These are phyloP conservation scores for Tachina grossa DNA, from an alignment of 2,888 invertebrate genomes.

Conservation along the genomic window DNA sequence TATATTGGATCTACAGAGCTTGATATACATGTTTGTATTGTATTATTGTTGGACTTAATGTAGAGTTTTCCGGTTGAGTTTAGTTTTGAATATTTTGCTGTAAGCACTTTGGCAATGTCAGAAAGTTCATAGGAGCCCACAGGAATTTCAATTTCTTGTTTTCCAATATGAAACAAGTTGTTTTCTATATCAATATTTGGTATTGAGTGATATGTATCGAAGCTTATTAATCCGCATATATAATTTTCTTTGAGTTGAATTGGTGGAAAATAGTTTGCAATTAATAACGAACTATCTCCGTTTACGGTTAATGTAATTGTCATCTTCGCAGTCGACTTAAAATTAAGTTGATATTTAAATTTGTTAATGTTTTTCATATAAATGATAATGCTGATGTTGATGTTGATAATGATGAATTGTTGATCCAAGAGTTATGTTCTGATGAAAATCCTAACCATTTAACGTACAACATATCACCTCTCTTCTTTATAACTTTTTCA, in stretches of 20 bases:
- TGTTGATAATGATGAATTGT: constrained; percentile 46
- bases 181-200: constrained; percentile 60
- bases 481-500: constrained; percentile 75
- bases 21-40: constrained; percentile 38
- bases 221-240: constrained; percentile 63
- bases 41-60: constrained; percentile 33
- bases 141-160: constrained; percentile 38
- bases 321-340: constrained; percentile 27
- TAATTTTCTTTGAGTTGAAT: constrained; percentile 3
- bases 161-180: constrained; percentile 50
- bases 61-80: constrained; percentile 29
- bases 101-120: constrained; percentile 41
- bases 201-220: constrained; percentile 46
- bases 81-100: constrained; percentile 20
- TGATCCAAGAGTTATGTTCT: constrained; percentile 75
- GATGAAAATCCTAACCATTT: constrained; percentile 75
- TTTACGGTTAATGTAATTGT: constrained; percentile 50
- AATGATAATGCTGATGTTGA: neutral
- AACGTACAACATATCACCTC: constrained; percentile 69
- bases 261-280: constrained; percentile 54
- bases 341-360: neutral
- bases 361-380: neutral
- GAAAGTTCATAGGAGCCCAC: constrained; percentile 56
- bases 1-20: constrained; percentile 69
- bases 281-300: constrained; percentile 25